These are phyloP conservation scores for Anolis carolinensis DNA, from an alignment of 2,113 vertebrate species.

Conservation along the genomic window DNA sequence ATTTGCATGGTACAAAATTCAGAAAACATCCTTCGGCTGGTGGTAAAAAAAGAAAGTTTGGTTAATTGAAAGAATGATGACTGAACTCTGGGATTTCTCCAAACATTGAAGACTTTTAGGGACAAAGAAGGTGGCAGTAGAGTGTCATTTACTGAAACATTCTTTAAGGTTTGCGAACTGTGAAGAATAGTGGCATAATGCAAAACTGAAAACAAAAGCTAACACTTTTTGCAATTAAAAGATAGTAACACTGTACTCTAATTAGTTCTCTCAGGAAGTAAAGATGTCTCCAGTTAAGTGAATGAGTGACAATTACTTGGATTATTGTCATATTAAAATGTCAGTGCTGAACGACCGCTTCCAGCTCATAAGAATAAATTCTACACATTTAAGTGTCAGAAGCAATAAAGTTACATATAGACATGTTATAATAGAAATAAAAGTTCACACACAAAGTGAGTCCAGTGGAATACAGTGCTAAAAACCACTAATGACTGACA, in stretches of 20 bases:
- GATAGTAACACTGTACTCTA: constrained; percentile 49
- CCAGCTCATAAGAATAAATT: constrained; percentile 72
- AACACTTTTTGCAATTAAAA: constrained; percentile 60
- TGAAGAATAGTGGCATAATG: constrained; percentile 52
- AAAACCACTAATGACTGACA: constrained; percentile 2
- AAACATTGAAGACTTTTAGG: neutral
- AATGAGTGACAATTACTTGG: constrained; percentile 67
- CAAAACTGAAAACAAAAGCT: constrained; percentile 61
- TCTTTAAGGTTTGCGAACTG: constrained; percentile 31
- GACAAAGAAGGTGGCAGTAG: constrained; percentile 43
- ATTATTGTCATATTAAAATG: constrained; percentile 71
- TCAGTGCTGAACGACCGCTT: constrained; percentile 64
- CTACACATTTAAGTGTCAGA: constrained; percentile 68
- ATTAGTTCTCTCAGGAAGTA: constrained; percentile 67
- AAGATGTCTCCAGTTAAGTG: constrained; percentile 69
- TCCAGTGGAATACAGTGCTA: neutral
- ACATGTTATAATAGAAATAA: constrained; percentile 50
- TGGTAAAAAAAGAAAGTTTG: neutral
- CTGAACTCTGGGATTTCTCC: neutral
- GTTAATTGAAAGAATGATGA: neutral
- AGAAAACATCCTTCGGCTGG: neutral
- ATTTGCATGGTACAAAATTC: neutral
- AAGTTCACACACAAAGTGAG: constrained; percentile 45
- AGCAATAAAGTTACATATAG: constrained; percentile 47
- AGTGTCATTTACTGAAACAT: neutral